Conservation (phyloP, 2,113 vertebrate species). For the Salvelinus alpinus region DNA sequence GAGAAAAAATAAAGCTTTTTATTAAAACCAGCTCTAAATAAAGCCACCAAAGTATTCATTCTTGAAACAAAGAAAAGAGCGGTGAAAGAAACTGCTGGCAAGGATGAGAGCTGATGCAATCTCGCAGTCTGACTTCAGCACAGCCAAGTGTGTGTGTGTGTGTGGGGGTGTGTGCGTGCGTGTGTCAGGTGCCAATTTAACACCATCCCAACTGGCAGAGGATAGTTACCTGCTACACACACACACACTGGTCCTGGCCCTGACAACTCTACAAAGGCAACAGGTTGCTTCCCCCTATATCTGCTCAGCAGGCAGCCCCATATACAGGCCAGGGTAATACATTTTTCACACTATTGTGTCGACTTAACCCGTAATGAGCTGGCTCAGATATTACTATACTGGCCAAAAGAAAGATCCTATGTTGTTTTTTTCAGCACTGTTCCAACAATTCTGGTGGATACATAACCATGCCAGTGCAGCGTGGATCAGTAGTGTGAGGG, state of each 20-base stretch:
- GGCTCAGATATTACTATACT: no score
- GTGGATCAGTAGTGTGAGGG: background rate
- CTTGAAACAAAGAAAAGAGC: constrained; percentile 20
- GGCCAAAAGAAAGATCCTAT: no score
- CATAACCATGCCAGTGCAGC: no score
- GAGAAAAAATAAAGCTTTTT: constrained; percentile 1
- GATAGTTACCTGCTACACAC: constrained; percentile 49
- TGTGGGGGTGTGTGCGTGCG: constrained; percentile 22
- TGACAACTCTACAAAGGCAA: constrained; percentile 44
- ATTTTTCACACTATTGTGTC: background rate
- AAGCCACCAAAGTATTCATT: constrained; percentile 15
- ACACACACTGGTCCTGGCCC: constrained; percentile 30
- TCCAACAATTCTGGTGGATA: no score
- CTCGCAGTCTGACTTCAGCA: constrained; percentile 47
- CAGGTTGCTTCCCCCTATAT: constrained; percentile 15
- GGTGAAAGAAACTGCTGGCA: constrained; percentile 21
- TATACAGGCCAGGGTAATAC: no score
- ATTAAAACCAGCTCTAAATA: background rate
- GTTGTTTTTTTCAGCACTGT: no score
- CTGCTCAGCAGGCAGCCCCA: background rate
- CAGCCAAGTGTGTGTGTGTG: background rate
- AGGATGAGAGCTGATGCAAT: constrained; percentile 60
- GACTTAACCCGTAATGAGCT: no score
- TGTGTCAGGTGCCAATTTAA: constrained; percentile 11
- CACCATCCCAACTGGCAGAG: constrained; percentile 49